Evolutionary conservation across 2,113 vertebrate genomes (phyloP).

Genomic region (Lates calcarifer): DNA sequence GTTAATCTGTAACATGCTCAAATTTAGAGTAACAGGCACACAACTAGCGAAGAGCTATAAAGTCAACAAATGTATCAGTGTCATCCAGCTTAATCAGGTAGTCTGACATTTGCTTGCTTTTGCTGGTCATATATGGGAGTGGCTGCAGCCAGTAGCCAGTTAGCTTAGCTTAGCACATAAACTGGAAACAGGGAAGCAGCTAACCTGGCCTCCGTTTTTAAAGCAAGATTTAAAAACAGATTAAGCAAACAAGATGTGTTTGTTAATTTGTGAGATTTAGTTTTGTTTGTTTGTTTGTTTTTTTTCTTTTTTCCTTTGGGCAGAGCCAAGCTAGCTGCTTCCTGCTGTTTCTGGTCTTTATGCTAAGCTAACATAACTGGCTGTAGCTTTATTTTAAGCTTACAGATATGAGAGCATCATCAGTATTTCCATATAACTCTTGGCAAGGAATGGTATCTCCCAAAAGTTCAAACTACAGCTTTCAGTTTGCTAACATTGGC

Average conservation of each 20-base stretch:
- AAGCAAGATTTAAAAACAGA: too few relatives aligned
- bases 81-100: background rate
- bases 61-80: background rate
- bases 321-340: background rate
- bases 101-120: background rate
- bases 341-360: background rate
- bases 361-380: constrained; percentile 14
- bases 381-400: constrained; percentile 6
- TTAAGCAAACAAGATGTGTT: too few relatives aligned
- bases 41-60: background rate
- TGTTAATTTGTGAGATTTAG: too few relatives aligned
- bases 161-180: constrained; percentile 5
- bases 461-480: background rate
- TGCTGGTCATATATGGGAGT: too few relatives aligned
- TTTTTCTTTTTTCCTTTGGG: too few relatives aligned
- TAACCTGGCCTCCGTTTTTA: too few relatives aligned
- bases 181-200: background rate
- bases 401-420: background rate
- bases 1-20: background rate
- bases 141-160: background rate
- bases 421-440: background rate
- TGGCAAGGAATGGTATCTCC: background rate
- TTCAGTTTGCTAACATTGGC: constrained; percentile 4
- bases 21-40: background rate
- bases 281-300: too few relatives aligned